Evolutionary conservation across 2,888 invertebrate species (phyloP).

Genomic region (Tipula vernalis): DNA sequence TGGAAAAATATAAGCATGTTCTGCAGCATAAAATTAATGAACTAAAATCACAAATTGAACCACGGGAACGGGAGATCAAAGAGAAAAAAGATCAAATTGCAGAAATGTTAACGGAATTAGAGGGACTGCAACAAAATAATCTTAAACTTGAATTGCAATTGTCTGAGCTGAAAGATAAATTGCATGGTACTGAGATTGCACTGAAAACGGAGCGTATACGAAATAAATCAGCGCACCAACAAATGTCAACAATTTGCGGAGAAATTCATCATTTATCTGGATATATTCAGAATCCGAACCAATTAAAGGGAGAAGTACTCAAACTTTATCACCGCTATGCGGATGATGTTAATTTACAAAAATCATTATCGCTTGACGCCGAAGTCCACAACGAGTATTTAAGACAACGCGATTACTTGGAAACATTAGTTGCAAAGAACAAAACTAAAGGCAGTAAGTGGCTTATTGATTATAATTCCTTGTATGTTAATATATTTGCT

Average conservation of each 20-base stretch:
- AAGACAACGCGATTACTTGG: slow-evolving; percentile 71
- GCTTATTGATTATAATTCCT: background rate
- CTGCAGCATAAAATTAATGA: slow-evolving; percentile 82
- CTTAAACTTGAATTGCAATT: slow-evolving; percentile 55
- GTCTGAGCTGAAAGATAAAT: slow-evolving; percentile 63
- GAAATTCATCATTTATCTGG: slow-evolving; percentile 71
- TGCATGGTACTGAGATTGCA: slow-evolving; percentile 57
- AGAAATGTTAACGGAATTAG: slow-evolving; percentile 73
- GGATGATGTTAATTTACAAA: slow-evolving; percentile 53
- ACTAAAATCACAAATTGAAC: slow-evolving; percentile 74
- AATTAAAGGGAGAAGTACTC: slow-evolving; percentile 27
- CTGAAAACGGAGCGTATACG: slow-evolving; percentile 50
- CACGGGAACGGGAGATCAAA: slow-evolving; percentile 71
- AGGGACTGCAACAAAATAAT: slow-evolving; percentile 64
- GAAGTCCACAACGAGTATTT: slow-evolving; percentile 63
- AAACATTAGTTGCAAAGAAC: slow-evolving; percentile 29
- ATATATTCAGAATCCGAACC: slow-evolving; percentile 57
- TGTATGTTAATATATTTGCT: background rate
- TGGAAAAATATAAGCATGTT: slow-evolving; percentile 86
- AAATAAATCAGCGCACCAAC: slow-evolving; percentile 46
- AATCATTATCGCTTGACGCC: slow-evolving; percentile 52
- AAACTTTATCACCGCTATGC: slow-evolving; percentile 45
- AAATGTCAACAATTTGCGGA: slow-evolving; percentile 61
- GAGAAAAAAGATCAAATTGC: slow-evolving; percentile 69
- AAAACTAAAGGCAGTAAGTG: slow-evolving; percentile 6